These are phyloP conservation scores for Phataginus tricuspis DNA, from an alignment of 2,797 vertebrate species.

Conservation along the genomic window DNA sequence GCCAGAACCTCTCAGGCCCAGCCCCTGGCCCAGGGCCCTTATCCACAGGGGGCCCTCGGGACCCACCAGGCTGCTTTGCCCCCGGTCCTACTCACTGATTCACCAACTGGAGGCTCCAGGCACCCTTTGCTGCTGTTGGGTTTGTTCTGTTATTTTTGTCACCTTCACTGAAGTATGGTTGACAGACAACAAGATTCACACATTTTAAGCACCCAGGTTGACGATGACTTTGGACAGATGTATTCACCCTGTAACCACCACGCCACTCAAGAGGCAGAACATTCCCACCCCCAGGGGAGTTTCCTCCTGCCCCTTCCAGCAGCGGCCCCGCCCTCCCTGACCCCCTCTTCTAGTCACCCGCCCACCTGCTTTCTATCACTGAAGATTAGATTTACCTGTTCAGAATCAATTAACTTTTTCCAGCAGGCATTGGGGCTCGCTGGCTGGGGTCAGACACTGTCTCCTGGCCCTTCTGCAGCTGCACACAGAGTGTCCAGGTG, in stretches of 20 bases:
- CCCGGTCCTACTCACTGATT: not conserved
- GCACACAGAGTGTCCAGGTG: not conserved
- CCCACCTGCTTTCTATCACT: not conserved
- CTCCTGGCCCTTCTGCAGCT: not conserved
- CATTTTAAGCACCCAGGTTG: not conserved
- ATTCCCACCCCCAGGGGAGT: not conserved
- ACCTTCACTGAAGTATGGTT: not conserved
- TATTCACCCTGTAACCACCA: not conserved
- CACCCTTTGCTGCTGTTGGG: too few relatives aligned
- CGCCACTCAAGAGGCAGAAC: not conserved
- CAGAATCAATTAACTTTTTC: not conserved
- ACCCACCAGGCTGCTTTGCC: not conserved
- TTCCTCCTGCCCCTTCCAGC: not conserved
- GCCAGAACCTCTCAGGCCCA: too few relatives aligned
- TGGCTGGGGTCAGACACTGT: not conserved
- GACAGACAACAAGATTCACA: not conserved
- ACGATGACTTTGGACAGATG: not conserved
- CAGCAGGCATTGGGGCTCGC: not conserved
- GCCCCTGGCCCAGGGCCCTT: too few relatives aligned
- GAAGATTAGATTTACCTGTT: not conserved
- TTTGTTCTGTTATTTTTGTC: not conserved
- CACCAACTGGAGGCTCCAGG: not conserved
- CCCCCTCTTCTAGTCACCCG: not conserved
- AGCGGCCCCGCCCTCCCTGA: too few relatives aligned
- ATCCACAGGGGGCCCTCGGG: too few relatives aligned